A percentile compares a stretch with the other conserved stretches of the same genome.
Conservation (phyloP, 2,888 invertebrate genomes). For the Pyrgus malvae region DNA sequence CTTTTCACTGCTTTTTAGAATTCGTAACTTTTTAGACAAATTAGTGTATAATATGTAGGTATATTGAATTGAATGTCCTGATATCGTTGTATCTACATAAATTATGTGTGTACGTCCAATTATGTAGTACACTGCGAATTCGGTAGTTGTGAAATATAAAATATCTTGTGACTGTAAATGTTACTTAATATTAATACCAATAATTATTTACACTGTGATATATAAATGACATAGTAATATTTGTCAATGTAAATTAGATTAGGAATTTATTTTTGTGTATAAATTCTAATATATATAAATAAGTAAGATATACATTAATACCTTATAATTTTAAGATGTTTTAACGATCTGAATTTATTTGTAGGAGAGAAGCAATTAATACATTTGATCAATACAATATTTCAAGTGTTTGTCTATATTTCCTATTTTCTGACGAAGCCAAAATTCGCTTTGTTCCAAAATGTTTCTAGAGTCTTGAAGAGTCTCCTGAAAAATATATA, state of each 20-base stretch:
- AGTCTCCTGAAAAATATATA: slow-evolving; percentile 48
- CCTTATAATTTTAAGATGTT: slow-evolving; percentile 13
- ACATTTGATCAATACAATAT: slow-evolving; percentile 66
- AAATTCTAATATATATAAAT: slow-evolving; percentile 1
- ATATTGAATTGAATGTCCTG: no score
- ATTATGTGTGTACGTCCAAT: background rate
- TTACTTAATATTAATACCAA: slow-evolving; percentile 31
- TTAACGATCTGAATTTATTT: slow-evolving; percentile 43
- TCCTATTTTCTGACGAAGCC: slow-evolving; percentile 56
- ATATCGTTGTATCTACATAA: no score
- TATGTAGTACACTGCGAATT: background rate
- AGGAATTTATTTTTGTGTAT: slow-evolving; percentile 29
- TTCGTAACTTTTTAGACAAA: background rate
- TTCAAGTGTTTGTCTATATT: slow-evolving; percentile 61
- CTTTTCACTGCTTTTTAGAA: background rate
- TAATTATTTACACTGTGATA: slow-evolving; percentile 47
- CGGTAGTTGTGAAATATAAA: background rate
- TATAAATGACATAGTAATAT: slow-evolving; percentile 44
- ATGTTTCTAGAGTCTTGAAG: slow-evolving; percentile 46
- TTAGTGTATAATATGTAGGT: background rate
- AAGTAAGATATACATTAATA: slow-evolving; percentile 9
- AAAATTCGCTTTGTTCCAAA: slow-evolving; percentile 57
- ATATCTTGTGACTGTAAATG: slow-evolving; percentile 17
- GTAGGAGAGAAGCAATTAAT: slow-evolving; percentile 40
- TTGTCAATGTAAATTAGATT: slow-evolving; percentile 37